phyloP scores from a whole-genome alignment of 2,113 vertebrate genomes.

The Ifrita kowaldi region DNA sequence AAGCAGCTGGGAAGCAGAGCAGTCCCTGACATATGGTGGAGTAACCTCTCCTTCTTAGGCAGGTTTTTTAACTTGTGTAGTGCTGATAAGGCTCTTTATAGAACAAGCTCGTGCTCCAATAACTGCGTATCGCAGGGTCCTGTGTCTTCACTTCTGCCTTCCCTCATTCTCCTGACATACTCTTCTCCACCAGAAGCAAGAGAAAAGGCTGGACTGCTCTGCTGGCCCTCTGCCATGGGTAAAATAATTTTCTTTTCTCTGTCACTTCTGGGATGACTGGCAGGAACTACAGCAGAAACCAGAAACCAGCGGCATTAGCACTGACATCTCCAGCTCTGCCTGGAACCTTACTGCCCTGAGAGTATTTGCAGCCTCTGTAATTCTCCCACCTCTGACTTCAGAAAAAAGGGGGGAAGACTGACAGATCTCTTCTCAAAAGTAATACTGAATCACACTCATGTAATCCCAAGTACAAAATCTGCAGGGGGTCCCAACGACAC shows the following conservation, averaged over 20 bases:
- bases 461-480: not conserved
- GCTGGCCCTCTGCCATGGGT: not conserved
- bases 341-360: not conserved
- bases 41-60: conserved; percentile 62
- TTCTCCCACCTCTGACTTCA: not conserved
- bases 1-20: conserved; percentile 47
- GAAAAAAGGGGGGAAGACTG: not conserved
- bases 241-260: not conserved
- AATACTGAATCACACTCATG: not conserved
- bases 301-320: not conserved
- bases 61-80: conserved; percentile 29
- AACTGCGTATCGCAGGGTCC: not conserved
- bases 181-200: not conserved
- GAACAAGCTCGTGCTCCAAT: not conserved
- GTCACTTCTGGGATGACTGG: not conserved
- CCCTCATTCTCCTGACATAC: not conserved
- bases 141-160: conserved; percentile 7
- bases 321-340: not conserved
- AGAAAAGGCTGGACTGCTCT: not conserved
- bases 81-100: conserved; percentile 50
- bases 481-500: not conserved
- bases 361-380: not conserved
- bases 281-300: not conserved
- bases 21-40: conserved; percentile 48
- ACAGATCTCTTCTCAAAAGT: not conserved